Percentiles rank a stretch among this genome's conserved stretches.
These are phyloP conservation scores for Mugil cephalus DNA, from an alignment of 2,113 vertebrate genomes.

Conservation along the genomic window DNA sequence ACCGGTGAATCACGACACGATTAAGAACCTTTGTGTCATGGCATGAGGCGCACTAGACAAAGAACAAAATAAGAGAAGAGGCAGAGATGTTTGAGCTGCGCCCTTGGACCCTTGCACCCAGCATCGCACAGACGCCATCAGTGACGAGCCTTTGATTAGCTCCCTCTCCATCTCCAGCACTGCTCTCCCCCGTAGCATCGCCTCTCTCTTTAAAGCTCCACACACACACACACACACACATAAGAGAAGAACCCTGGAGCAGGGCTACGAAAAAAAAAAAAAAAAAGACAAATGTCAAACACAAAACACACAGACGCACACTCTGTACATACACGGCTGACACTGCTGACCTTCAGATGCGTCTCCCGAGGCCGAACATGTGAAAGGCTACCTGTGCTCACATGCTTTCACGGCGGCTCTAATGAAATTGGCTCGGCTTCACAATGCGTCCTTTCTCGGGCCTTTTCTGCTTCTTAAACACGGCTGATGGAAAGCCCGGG, in stretches of 20 bases:
- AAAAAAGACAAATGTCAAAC: slow-evolving; percentile 54
- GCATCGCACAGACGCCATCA: slow-evolving; percentile 11
- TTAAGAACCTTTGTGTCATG: no score
- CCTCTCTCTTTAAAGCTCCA: slow-evolving; percentile 38
- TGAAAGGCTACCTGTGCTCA: slow-evolving; percentile 46
- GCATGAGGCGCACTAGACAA: no score
- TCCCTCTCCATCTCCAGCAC: not conserved
- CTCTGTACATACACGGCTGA: slow-evolving; percentile 27
- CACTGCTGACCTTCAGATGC: slow-evolving; percentile 54
- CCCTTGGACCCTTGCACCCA: slow-evolving; percentile 28
- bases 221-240: not conserved
- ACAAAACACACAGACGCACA: slow-evolving; percentile 14
- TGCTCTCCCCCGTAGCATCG: slow-evolving; percentile 3
- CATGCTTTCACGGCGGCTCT: slow-evolving; percentile 31
- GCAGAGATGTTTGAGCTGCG: slow-evolving; percentile 10
- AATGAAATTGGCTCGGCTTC: slow-evolving; percentile 27
- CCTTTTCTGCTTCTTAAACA: not conserved
- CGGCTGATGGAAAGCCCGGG: not conserved
- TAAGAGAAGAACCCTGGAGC: slow-evolving; percentile 26
- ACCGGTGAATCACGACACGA: no score
- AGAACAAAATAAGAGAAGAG: not conserved
- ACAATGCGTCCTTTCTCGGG: slow-evolving; percentile 9
- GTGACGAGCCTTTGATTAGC: slow-evolving; percentile 24
- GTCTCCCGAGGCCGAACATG: slow-evolving; percentile 51
- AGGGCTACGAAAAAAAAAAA: not conserved